These are phyloP conservation scores for Fringilla coelebs DNA, from an alignment of 2,797 vertebrate species.

Conservation along the genomic window DNA sequence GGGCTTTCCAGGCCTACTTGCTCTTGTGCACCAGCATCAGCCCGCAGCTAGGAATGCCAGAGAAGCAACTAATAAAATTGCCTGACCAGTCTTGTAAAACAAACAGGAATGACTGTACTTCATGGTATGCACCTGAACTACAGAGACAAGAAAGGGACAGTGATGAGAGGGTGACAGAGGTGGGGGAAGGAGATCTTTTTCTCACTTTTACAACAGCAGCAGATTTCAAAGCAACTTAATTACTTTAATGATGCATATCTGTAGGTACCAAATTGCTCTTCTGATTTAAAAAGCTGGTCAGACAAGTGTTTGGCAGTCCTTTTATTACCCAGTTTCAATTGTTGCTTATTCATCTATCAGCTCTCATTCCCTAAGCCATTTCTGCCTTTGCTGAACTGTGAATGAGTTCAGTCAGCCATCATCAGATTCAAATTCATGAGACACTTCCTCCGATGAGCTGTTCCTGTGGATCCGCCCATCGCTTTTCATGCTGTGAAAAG, in stretches of 20 bases:
- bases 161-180: background rate
- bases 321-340: constrained; percentile 71
- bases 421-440: constrained; percentile 89
- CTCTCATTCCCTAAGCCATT: constrained; percentile 67
- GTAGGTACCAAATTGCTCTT: constrained; percentile 76
- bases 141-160: background rate
- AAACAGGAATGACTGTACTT: constrained; percentile 45
- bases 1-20: background rate
- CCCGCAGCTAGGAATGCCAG: background rate
- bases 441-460: constrained; percentile 88
- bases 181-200: constrained; percentile 34
- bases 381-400: constrained; percentile 59
- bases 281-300: constrained; percentile 76
- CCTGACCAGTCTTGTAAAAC: constrained; percentile 54
- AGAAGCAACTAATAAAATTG: constrained; percentile 40
- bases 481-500: constrained; percentile 98
- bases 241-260: constrained; percentile 76
- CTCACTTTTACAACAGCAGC: constrained; percentile 77
- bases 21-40: background rate
- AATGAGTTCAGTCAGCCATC: constrained; percentile 85
- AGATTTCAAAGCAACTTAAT: constrained; percentile 75
- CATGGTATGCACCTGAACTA: constrained; percentile 52
- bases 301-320: constrained; percentile 77
- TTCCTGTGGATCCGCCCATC: constrained; percentile 96
- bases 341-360: constrained; percentile 67